Base-by-base conservation (phyloP, 2,888 invertebrate species). In the Amphipyra tragopoginis region DNA sequence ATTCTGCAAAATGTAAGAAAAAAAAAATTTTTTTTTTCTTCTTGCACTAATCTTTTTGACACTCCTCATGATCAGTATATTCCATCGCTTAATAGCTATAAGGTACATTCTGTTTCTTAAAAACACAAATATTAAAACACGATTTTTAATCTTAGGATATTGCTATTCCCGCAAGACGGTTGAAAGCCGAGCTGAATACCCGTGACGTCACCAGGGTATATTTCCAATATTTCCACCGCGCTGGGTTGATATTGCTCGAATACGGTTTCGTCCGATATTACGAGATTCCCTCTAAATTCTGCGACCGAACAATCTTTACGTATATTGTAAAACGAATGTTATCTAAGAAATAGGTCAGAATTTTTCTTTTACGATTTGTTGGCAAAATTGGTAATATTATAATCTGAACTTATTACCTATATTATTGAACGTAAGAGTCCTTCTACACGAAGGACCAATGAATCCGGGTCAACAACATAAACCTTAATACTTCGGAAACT, bases 141-240 rank as follows among this genome's bases (percentile, higher is more conserved):
- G 38, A 51, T 55, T 64, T 77, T 75, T 77, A 80, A 80, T 80
- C 72, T 69, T 70, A 65, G 63, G 74, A 77, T 83, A 83, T 82
- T 83, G 71, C 69, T 56, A 54, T 60, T 55, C 65, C 65, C 62
- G 52, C 58, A 68, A 60, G 56, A 62, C 59, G 62, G 58, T 50
- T 73, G 56, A 77, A 80, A 83, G 79, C 80, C 75, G 64, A 61
- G 62, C 71, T 72, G 52, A 69, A 78, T 67, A 68, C 52, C 55
- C 42, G 61, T 60, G 68, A 64, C 70, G 67, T 80, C 72, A 77
- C 55, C 44, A 56, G 66, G 56, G 52, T 70, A 81, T 77, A 75
- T 79, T 82, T 75, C 79, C 79, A 61, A 81, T 80, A 85, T 83
- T 80, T 78, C 75, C 64, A 62, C 56, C 57, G 65, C 39, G 58